Percentiles rank a stretch among this genome's conserved stretches.
These are phyloP conservation scores for Limonius californicus DNA, from an alignment of 1,140 invertebrate genomes.

Conservation along the genomic window DNA sequence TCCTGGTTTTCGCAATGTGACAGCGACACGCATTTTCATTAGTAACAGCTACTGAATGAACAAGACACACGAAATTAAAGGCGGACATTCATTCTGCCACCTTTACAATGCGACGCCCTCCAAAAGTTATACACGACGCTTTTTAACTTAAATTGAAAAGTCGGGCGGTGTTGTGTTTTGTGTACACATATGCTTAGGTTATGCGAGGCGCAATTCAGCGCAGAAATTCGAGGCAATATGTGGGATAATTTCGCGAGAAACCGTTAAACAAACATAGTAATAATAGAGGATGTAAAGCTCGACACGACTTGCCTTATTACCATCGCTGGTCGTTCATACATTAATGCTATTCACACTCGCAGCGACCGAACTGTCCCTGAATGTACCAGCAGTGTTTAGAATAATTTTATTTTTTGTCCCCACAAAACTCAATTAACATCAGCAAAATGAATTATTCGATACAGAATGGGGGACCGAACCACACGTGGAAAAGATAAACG, in stretches of 20 bases:
- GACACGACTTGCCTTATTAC: neutral
- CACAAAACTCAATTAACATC: slow-evolving; percentile 5
- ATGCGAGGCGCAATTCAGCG: too few species aligned
- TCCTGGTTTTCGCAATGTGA: neutral
- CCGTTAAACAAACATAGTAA: neutral
- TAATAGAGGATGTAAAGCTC: neutral
- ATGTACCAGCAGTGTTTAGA: neutral
- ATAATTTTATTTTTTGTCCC: neutral
- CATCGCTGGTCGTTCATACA: neutral
- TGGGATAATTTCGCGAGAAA: neutral
- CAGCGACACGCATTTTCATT: neutral
- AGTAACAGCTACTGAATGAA: neutral
- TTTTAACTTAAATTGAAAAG: too few species aligned
- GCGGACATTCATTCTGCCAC: too few species aligned
- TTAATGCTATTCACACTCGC: neutral
- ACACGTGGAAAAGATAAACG: slow-evolving; percentile 2
- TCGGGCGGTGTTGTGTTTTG: too few species aligned
- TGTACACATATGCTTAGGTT: too few species aligned
- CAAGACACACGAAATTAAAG: neutral
- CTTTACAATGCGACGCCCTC: too few species aligned
- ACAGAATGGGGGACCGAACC: neutral
- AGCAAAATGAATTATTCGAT: slow-evolving; percentile 4
- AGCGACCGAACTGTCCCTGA: too few species aligned
- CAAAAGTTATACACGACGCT: too few species aligned
- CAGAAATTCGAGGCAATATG: too few species aligned